Evolutionary conservation across 2,113 vertebrate genomes (phyloP).

Genomic region (Fulmarus glacialis): DNA sequence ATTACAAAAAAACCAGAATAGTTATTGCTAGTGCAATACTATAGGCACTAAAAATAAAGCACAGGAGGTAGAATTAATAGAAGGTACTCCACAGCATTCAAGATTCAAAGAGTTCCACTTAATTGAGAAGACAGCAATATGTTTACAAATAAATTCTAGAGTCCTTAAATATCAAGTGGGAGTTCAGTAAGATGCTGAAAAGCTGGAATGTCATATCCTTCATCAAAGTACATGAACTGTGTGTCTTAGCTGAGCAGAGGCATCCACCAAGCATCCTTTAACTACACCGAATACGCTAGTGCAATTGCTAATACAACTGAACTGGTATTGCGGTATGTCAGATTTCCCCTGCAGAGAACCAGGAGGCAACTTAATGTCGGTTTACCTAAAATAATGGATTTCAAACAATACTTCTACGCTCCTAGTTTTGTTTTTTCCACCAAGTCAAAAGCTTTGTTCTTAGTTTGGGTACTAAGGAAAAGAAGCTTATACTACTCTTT

Average conservation of each 20-base stretch:
- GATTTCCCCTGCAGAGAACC: not conserved
- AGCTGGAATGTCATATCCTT: not conserved
- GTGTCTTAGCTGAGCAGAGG: not conserved
- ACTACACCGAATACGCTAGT: accelerated
- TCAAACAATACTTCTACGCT: not conserved
- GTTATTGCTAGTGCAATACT: not conserved
- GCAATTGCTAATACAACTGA: not conserved
- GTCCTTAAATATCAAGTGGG: not conserved
- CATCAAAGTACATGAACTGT: not conserved
- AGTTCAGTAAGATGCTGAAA: not conserved
- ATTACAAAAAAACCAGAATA: not conserved
- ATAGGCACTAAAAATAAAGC: not conserved
- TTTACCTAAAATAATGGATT: not conserved
- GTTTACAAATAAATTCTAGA: not conserved
- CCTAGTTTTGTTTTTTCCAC: not conserved
- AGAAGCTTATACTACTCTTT: not conserved
- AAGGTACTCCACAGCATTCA: not conserved
- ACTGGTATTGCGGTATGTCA: not conserved
- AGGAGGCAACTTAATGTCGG: not conserved
- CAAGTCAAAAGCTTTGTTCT: not conserved
- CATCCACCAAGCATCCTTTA: not conserved
- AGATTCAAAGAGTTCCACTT: not conserved
- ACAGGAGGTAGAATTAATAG: not conserved
- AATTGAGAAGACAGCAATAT: not conserved
- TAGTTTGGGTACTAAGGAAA: not conserved